Conservation (phyloP, 1,140 invertebrate genomes). For the Hylyphantes graminicola region DNA sequence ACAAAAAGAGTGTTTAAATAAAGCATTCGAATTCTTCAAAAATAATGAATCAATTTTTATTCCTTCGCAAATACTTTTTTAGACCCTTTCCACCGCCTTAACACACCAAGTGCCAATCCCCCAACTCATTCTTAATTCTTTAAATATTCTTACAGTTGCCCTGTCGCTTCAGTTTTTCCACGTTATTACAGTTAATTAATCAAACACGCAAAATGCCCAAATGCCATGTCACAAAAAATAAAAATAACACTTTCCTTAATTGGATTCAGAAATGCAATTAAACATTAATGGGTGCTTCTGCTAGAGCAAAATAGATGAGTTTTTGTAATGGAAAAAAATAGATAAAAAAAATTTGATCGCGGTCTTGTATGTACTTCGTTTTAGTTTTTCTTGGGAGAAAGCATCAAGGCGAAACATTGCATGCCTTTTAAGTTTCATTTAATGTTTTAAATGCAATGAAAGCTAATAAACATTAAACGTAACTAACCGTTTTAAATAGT, state of each 20-base stretch:
- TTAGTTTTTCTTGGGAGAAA: neutral
- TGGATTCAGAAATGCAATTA: constrained; percentile 53
- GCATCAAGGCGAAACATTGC: neutral
- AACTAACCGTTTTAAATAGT: neutral
- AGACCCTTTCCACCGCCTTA: too few species aligned
- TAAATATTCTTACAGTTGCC: too few species aligned
- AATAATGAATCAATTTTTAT: too few species aligned
- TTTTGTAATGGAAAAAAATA: constrained; percentile 25
- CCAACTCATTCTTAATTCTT: too few species aligned
- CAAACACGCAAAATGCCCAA: constrained; percentile 28
- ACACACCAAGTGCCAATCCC: too few species aligned
- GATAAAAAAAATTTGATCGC: neutral
- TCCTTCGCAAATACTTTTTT: too few species aligned
- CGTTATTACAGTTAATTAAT: constrained; percentile 45
- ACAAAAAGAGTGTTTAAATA: too few species aligned
- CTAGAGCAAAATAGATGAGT: neutral
- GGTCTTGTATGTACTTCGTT: constrained; percentile 26
- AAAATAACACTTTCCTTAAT: constrained; percentile 36
- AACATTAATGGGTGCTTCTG: constrained; percentile 16
- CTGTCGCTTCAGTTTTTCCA: constrained; percentile 1
- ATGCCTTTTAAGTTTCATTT: constrained; percentile 4
- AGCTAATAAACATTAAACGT: constrained; percentile 20
- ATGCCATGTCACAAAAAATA: neutral
- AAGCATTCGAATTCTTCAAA: too few species aligned
- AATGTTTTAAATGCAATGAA: constrained; percentile 24